These are phyloP conservation scores for Cynaeus angustus DNA, from an alignment of 2,888 invertebrate genomes.

Conservation along the genomic window DNA sequence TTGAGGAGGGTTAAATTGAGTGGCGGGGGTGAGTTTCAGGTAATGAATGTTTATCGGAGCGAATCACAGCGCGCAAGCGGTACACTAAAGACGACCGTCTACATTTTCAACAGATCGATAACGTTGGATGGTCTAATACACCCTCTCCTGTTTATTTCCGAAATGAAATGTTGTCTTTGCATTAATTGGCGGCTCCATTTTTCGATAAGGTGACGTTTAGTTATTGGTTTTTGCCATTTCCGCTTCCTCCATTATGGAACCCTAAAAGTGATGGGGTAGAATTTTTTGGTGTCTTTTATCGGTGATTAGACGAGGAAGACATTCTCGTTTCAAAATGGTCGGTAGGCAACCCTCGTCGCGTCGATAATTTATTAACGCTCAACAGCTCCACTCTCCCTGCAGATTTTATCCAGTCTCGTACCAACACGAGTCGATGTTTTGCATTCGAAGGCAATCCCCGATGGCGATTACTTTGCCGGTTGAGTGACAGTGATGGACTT, in stretches of 20 bases:
- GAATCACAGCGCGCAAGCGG: slow-evolving; percentile 67
- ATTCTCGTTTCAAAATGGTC: slow-evolving; percentile 48
- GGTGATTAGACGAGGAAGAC: slow-evolving; percentile 52
- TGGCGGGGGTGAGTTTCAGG: slow-evolving; percentile 64
- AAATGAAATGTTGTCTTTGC: slow-evolving; percentile 43
- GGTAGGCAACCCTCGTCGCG: slow-evolving; percentile 54
- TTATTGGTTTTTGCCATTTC: slow-evolving; percentile 31
- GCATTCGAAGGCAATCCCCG: slow-evolving; percentile 61
- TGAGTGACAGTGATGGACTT: slow-evolving; percentile 64
- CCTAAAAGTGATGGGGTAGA: too few species aligned
- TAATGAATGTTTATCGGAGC: slow-evolving; percentile 71
- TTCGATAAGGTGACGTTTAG: slow-evolving; percentile 36
- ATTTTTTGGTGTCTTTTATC: slow-evolving; percentile 48
- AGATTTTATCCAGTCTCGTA: slow-evolving; percentile 58
- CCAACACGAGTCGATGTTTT: slow-evolving; percentile 58
- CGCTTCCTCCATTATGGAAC: slow-evolving; percentile 14
- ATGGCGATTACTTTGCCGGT: slow-evolving; percentile 62
- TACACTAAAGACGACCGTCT: slow-evolving; percentile 54
- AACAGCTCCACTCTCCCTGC: slow-evolving; percentile 57
- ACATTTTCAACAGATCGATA: slow-evolving; percentile 51
- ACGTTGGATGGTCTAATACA: slow-evolving; percentile 41
- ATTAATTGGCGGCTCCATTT: slow-evolving; percentile 26
- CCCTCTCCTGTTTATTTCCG: slow-evolving; percentile 32
- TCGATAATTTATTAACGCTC: slow-evolving; percentile 62
- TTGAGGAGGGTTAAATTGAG: slow-evolving; percentile 70